Evolutionary conservation across 2,888 invertebrate genomes (phyloP), one percentile per base, ranked within the genome.

Genomic region (Suillia variegata): DNA sequence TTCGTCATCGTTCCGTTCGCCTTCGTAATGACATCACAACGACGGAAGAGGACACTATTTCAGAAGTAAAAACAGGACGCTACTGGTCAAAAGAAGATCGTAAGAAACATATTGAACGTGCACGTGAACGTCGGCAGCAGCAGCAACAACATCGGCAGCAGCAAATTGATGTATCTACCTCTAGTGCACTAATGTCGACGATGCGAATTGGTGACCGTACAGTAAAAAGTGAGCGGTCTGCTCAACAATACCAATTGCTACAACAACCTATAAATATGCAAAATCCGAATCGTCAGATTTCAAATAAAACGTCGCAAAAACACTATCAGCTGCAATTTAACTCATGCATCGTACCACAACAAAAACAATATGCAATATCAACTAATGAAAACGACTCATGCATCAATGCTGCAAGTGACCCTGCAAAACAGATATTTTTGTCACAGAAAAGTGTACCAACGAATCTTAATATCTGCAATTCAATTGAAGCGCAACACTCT

Each of bases 31-130:
- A 80, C 13, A 84, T 88, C 56, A 88, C 89, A 1, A 89, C 89
- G 3, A 90, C 90, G 0, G 92, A 92, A 75, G 92, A 92, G 70
- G 91, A 92, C 69, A 89, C 90, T 18, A 85, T 88, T 79, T 90
- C 90, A 13, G 91, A 91, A 75, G 83, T 91, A 62, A 92, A 92
- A 84, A 83, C 85, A 15, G 91, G 91, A 5, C 85, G 89, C 26
- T 92, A 90, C 76, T 92, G 91, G 89, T 87, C 86, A 2, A 87
- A 88, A 76, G 91, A 90, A 67, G 91, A 92, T 66, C 85, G 90
- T 2, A 91, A 90, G 71, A 84, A 87, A 47, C 91, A 92, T 68
- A 79, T 91, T 69, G 91, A 91, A 73, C 86, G 87, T 56, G 87
- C 90, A 1, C 84, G 85, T 50, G 89, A 90, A 73, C 84, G 89